Evolutionary conservation across 2,888 invertebrate genomes (phyloP).

Genomic region (Nemotelus pantherinus): DNA sequence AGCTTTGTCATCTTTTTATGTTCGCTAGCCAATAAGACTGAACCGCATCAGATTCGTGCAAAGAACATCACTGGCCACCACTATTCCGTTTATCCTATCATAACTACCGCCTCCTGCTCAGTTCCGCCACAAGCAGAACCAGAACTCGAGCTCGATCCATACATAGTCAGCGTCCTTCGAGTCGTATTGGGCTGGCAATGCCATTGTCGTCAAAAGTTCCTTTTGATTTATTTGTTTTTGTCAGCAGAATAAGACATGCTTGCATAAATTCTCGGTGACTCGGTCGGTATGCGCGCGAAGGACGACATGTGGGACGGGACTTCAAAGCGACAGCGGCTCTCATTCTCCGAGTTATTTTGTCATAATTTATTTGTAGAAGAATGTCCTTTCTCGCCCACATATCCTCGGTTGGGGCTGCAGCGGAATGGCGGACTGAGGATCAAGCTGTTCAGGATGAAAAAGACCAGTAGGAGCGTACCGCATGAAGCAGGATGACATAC

Average conservation of each 20-base stretch:
- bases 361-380: slow-evolving; percentile 38
- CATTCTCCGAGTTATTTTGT: slow-evolving; percentile 31
- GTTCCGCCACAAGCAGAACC: too few species aligned
- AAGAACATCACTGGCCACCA: background rate
- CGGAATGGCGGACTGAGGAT: slow-evolving; percentile 1
- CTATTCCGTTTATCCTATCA: too few species aligned
- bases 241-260: slow-evolving; percentile 51
- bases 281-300: slow-evolving; percentile 15
- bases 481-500: slow-evolving; percentile 32
- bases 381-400: slow-evolving; percentile 33
- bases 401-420: background rate
- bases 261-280: slow-evolving; percentile 37
- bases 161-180: background rate
- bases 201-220: slow-evolving; percentile 51
- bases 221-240: slow-evolving; percentile 52
- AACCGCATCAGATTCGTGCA: background rate
- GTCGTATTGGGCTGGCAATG: slow-evolving; percentile 36
- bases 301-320: slow-evolving; percentile 11
- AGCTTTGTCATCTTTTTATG: background rate
- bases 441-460: slow-evolving; percentile 23
- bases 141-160: too few species aligned
- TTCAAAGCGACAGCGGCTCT: slow-evolving; percentile 26
- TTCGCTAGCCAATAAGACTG: slow-evolving; percentile 26
- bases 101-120: too few species aligned
- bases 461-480: slow-evolving; percentile 19